These are phyloP conservation scores for Helicorthomorpha holstii DNA, from an alignment of 1,140 invertebrate species.

Conservation along the genomic window DNA sequence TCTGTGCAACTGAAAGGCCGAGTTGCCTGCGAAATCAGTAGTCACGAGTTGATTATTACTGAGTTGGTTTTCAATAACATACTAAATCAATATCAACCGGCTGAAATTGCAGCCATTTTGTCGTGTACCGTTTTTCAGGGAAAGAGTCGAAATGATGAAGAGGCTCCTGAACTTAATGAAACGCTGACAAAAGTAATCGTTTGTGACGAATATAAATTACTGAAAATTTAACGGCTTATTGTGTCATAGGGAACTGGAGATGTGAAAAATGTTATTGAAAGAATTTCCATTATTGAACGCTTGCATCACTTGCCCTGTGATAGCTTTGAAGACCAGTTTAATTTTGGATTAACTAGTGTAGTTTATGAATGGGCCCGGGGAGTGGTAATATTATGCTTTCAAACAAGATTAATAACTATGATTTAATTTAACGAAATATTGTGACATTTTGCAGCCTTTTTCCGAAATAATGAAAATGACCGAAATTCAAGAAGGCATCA, in stretches of 20 bases:
- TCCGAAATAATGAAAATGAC: constrained; percentile 81
- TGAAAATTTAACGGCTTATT: constrained; percentile 1
- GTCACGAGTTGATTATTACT: constrained; percentile 78
- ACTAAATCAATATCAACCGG: constrained; percentile 60
- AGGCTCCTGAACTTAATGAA: not conserved
- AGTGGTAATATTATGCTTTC: constrained; percentile 35
- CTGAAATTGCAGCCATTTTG: constrained; percentile 81
- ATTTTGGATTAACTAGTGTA: constrained; percentile 80
- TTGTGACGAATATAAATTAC: too few species aligned
- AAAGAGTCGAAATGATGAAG: constrained; percentile 38
- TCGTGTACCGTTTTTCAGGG: constrained; percentile 86
- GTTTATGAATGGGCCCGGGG: constrained; percentile 91
- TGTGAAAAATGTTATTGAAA: constrained; percentile 31
- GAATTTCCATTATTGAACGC: constrained; percentile 36
- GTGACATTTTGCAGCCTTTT: constrained; percentile 48
- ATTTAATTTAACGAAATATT: constrained; percentile 6
- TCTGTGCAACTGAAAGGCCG: constrained; percentile 68
- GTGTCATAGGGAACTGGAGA: constrained; percentile 10
- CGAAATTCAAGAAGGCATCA: constrained; percentile 93
- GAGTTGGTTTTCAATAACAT: constrained; percentile 90
- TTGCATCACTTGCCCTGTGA: constrained; percentile 32
- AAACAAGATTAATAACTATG: not conserved
- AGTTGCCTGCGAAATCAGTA: constrained; percentile 91
- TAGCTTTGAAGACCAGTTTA: constrained; percentile 38
- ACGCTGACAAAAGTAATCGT: constrained; percentile 5